A percentile compares a stretch with the other conserved stretches of the same genome.
Evolutionary conservation across 1,140 invertebrate species (phyloP).

Genomic region (honey bee (Apis mellifera)): Amel_HAv3.1 CM009941.2:12661001-12661500

Average conservation of each 20-base stretch:
- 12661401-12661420: too few species aligned
- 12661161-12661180: too few species aligned
- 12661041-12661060: neutral
- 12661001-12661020: neutral
- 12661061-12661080: neutral
- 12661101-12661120: too few species aligned
- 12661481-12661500: conserved; percentile 28
- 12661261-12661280: conserved; percentile 43
- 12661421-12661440: neutral
- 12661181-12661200: neutral
- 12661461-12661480: conserved; percentile 25
- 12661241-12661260: neutral
- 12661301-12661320: conserved; percentile 28
- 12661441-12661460: neutral
- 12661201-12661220: conserved; percentile 18
- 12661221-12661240: conserved; percentile 1
- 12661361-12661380: neutral
- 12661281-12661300: neutral
- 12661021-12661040: neutral
- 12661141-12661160: neutral
- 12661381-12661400: neutral
- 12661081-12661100: neutral
- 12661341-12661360: conserved; percentile 32
- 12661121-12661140: too few species aligned
- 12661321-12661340: conserved; percentile 29